Base-by-base conservation (phyloP, 1,140 invertebrate species). In the Mamestra configurata region DNA sequence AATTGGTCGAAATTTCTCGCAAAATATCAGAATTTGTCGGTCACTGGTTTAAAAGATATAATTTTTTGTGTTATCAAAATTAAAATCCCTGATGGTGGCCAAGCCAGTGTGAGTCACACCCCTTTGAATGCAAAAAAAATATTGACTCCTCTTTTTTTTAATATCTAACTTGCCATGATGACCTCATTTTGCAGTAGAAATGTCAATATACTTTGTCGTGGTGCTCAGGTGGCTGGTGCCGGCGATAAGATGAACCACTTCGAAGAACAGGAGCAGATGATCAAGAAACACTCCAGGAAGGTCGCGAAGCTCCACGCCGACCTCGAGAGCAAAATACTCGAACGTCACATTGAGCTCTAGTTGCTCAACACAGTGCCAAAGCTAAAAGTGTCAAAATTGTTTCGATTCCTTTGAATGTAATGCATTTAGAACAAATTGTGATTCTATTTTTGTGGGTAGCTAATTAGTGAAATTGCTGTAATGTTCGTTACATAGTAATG, bases 271-370 rank as follows among this genome's bases (percentile, higher is more conserved):
- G 96, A 98, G 82, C 96, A 97, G 80, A 96, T 96, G 71, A 97
- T 98, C 49, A 98, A 98, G 90, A 98, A 98, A 83, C 97, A 98
- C 88, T 94, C 96, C 11, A 96, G 97, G 80, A 98, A 98, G 90
- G 97, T 98, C 0, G 98, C 98, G 88, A 99, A 99, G 95, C 90
- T 99, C 49, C 98, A 99, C 92, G 95, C 96, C 20, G 97, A 98
- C 83, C 92, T 99, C 8, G 97, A 99, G 93, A 95, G 95, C 66
- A 97, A 96, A 89, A 98, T 99, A 73, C 94, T 97, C 86, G 96
- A 96, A 84, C 96, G 96, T 84, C 98, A 98, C 88, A 94, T 96
- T 1, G 97, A 98, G 92, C 91, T 98, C 71, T 98, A 96, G 81
- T 1, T 0, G 11, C 40, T 27, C 2, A 95, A 66, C 27, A 37